phyloP scores from a whole-genome alignment of 2,797 vertebrate species.

The Enteromius trimaculatus region DNA sequence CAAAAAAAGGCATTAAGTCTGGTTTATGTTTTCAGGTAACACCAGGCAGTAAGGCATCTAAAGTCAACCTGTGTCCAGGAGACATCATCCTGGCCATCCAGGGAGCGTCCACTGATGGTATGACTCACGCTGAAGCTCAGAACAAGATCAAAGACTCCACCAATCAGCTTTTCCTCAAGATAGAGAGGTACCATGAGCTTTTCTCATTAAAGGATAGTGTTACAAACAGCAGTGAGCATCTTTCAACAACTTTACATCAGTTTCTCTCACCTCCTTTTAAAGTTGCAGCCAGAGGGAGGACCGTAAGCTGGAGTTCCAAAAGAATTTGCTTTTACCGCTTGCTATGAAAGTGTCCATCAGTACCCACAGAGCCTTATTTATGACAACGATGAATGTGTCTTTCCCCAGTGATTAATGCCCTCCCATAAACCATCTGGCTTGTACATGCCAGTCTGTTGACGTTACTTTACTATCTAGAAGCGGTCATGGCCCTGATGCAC shows the following conservation, averaged over 20 bases:
- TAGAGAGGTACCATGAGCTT: slow-evolving; percentile 78
- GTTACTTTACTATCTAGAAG: slow-evolving; percentile 27
- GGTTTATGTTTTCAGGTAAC: slow-evolving; percentile 76
- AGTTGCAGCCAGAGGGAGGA: slow-evolving; percentile 18
- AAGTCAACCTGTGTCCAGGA: slow-evolving; percentile 83
- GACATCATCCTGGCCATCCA: slow-evolving; percentile 86
- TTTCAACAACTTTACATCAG: slow-evolving; percentile 46
- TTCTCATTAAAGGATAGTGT: slow-evolving; percentile 43
- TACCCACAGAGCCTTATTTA: slow-evolving; percentile 30
- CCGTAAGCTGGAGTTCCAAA: neutral
- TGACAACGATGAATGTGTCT: neutral
- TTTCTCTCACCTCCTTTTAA: slow-evolving; percentile 24
- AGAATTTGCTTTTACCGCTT: slow-evolving; percentile 16
- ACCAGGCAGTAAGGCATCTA: slow-evolving; percentile 86
- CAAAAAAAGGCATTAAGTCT: neutral
- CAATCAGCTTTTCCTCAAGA: slow-evolving; percentile 82
- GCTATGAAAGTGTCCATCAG: slow-evolving; percentile 23
- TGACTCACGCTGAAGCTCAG: slow-evolving; percentile 87
- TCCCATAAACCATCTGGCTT: slow-evolving; percentile 30
- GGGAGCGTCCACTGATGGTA: slow-evolving; percentile 80
- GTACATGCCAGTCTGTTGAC: slow-evolving; percentile 31
- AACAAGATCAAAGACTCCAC: slow-evolving; percentile 85
- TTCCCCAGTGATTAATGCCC: slow-evolving; percentile 22
- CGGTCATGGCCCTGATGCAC: slow-evolving; percentile 30
- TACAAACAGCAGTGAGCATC: slow-evolving; percentile 4